Conservation (phyloP, 2,888 invertebrate genomes). For the Mythimna pallens region DNA sequence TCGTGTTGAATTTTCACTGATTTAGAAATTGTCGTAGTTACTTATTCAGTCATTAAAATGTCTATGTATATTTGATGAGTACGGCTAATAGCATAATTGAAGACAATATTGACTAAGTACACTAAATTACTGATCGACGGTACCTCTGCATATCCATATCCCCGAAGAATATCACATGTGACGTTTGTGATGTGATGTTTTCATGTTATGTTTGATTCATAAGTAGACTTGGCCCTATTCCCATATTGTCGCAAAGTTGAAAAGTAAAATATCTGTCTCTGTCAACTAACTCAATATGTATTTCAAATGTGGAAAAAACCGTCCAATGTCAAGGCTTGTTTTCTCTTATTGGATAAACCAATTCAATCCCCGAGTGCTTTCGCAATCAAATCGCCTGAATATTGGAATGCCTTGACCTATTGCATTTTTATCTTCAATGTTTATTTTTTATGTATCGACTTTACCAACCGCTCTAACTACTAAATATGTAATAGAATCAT, state of each 20-base stretch:
- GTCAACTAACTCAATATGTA: constrained; percentile 28
- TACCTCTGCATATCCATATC: not conserved
- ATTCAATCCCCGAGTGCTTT: constrained; percentile 36
- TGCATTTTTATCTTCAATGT: constrained; percentile 33
- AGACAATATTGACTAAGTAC: not conserved
- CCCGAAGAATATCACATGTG: not conserved
- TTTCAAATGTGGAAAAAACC: constrained; percentile 39
- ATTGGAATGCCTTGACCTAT: constrained; percentile 59
- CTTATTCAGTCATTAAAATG: not conserved
- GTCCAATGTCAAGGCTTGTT: constrained; percentile 49
- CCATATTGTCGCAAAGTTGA: constrained; percentile 2
- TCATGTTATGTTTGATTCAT: constrained; percentile 30
- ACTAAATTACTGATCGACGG: constrained; percentile 20
- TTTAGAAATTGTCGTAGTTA: not conserved
- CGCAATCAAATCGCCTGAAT: constrained; percentile 42
- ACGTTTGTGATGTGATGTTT: not conserved
- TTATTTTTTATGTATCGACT: constrained; percentile 27
- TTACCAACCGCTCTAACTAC: not conserved
- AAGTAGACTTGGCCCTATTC: constrained; percentile 12
- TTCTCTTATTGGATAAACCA: constrained; percentile 57
- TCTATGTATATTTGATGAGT: not conserved
- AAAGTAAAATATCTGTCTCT: not conserved
- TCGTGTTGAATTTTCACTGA: not conserved
- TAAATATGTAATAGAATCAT: not conserved
- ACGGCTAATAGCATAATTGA: not conserved